Evolutionary conservation across 2,797 vertebrate genomes (phyloP).

Genomic region (Jordanella pulchra): DNA sequence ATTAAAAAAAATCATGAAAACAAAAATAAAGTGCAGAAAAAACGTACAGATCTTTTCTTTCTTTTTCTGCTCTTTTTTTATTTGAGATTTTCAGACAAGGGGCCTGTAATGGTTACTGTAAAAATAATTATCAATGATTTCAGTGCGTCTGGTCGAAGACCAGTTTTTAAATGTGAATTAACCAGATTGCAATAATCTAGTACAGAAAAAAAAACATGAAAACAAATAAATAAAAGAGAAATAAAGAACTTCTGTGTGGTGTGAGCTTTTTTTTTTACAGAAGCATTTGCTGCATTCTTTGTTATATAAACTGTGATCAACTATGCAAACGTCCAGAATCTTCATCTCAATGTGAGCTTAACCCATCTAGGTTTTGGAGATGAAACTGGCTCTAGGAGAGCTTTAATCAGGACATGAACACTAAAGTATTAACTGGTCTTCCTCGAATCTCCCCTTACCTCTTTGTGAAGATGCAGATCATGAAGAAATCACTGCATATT

Average conservation of each 20-base stretch:
- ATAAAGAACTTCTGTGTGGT: conserved; percentile 86
- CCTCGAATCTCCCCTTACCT: no score
- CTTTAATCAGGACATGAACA: not conserved
- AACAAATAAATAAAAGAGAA: conserved; percentile 84
- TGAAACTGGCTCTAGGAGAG: not conserved
- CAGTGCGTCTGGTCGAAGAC: conserved; percentile 96
- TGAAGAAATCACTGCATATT: no score
- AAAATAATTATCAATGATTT: conserved; percentile 88
- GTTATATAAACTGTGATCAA: not conserved
- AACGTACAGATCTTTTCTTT: conserved; percentile 87
- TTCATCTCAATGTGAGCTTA: no score
- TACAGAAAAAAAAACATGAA: conserved; percentile 83
- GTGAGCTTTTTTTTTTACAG: conserved; percentile 65
- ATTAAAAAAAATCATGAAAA: conserved; percentile 80
- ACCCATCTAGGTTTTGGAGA: no score
- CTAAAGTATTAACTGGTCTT: not conserved
- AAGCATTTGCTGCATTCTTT: not conserved
- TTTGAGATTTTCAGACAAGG: conserved; percentile 96
- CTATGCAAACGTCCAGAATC: not conserved
- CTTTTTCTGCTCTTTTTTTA: conserved; percentile 68
- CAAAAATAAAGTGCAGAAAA: conserved; percentile 82
- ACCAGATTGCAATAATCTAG: conserved; percentile 98
- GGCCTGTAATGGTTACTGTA: conserved; percentile 94
- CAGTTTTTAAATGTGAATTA: conserved; percentile 99
- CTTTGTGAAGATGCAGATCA: no score